Base-by-base conservation (phyloP, 30 jellyfish, hydroid and myxozoan genomes). In the Turritopsis rubra region DNA sequence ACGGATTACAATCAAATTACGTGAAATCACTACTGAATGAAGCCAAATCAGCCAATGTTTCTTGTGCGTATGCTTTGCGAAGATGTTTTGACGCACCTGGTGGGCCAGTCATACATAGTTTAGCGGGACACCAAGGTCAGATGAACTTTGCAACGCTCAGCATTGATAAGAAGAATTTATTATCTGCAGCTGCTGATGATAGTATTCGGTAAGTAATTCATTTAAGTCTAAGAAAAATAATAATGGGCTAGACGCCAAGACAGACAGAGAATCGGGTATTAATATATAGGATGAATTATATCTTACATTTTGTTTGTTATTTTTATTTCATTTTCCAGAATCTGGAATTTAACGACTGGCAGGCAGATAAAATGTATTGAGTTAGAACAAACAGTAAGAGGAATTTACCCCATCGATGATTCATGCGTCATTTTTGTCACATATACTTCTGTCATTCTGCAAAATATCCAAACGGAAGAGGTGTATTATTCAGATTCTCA, bases 81-180 rank as follows among this genome's bases (percentile, higher is more conserved):
- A n/a, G 81, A 0, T 91, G 97, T 74, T 91, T 86, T 75, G 96
- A 87, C 23, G 73, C 74, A 17, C 97, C 96, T 3, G 97, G 97
- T 28, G 97, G 97, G 29, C 88, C 96, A 8, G 52, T 91, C 29
- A 65, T 83, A 26, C 89, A 83, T 74, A 30, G 95, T 17, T 80
- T 91, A 18, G 95, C 96, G 18, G 97, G 97, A 0, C 97, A 91
- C 29, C 71, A 83, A 18, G 81, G 80, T 17, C 22, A 29, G 66
- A 68, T 91, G 22, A 19, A 83, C 5, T 73, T 85, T 81, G 93
- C 95, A 30, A 29, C 90, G 20, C 24, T 86, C 0, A 20, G 96
- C 7, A 72, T 73, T 23, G 96, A 89, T 75, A 88, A 88, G 30
- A 73, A 73, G 16, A 65, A 65, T 79, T 78, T 81, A 31, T 13